phyloP scores from a whole-genome alignment of 2,113 vertebrate species.

The Cyanoderma ruficeps region DNA sequence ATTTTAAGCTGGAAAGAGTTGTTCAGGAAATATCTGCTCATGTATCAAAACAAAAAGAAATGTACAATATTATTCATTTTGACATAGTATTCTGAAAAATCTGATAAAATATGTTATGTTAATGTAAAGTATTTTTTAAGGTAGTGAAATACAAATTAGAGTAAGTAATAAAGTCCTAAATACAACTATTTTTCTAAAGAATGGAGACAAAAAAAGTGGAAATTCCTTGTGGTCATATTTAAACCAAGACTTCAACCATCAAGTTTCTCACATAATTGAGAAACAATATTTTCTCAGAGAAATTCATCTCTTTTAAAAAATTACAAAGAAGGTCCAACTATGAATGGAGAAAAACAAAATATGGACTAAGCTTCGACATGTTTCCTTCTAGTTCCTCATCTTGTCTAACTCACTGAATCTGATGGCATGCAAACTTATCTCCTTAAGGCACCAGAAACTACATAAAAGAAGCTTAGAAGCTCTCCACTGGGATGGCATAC shows the following conservation, averaged over 20 bases:
- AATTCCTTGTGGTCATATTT: background rate
- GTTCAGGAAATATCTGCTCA: background rate
- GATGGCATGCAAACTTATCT: background rate
- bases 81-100: background rate
- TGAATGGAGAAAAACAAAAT: background rate
- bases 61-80: background rate
- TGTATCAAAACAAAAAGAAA: background rate
- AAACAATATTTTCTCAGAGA: background rate
- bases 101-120: background rate
- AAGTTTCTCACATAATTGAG: background rate
- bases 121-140: background rate
- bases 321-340: background rate
- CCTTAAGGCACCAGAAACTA: background rate
- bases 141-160: background rate
- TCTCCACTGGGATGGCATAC: background rate
- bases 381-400: background rate
- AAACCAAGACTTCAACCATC: background rate
- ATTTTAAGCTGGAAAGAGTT: background rate
- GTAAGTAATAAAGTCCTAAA: background rate
- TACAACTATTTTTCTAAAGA: background rate
- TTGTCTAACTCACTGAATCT: background rate
- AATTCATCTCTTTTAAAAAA: background rate
- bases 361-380: background rate
- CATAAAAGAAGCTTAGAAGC: background rate
- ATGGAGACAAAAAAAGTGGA: background rate